Evolutionary conservation across 2,888 invertebrate species (phyloP), one percentile per base, ranked within the genome.

Genomic region (Lithosia quadra): DNA sequence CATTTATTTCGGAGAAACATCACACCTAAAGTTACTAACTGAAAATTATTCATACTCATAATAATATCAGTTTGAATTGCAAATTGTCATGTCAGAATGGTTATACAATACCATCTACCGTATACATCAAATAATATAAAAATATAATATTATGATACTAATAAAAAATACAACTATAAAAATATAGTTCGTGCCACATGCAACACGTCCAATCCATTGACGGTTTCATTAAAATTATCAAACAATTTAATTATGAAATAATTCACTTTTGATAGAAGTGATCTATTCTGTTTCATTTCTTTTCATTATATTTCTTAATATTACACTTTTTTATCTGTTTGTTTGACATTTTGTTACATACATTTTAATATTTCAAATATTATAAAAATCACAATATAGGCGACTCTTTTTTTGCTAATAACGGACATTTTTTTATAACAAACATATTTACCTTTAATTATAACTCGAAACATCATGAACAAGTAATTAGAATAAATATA

Each of bases 21-120:
- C 28, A 28, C 28, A 28, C 28, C 28, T 5, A 5, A 28, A 5
- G 28, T 2, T 28, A 28, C 28, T 28, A 28, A 28, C 28, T 28
- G 28, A 28, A 28, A 28, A 28, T 28, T 28, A 5, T 28, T 28
- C 5, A 28, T n/a, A n/a, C n/a, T n/a, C n/a, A n/a, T n/a, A n/a
- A n/a, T n/a, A 21, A 33, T 4, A 36, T 21, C 21, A n/a, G 7
- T 34, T 34, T 62, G 63, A 74, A 74, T 75, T 78, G 59, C 65
- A 71, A 64, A 28, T 63, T 75, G 68, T 74, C 73, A 75, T 73
- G 63, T 65, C 34, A 69, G n/a, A 63, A 70, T 39, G 10, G 55
- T 56, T 39, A 59, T n/a, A 69, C 43, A 63, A 69, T 24, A 75
- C 68, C 75, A 53, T 13, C 60, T 55, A 75, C 73, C 75, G 24